Conservation (phyloP, 2,797 vertebrate species). For the Basileuterus tristriatus region DNA sequence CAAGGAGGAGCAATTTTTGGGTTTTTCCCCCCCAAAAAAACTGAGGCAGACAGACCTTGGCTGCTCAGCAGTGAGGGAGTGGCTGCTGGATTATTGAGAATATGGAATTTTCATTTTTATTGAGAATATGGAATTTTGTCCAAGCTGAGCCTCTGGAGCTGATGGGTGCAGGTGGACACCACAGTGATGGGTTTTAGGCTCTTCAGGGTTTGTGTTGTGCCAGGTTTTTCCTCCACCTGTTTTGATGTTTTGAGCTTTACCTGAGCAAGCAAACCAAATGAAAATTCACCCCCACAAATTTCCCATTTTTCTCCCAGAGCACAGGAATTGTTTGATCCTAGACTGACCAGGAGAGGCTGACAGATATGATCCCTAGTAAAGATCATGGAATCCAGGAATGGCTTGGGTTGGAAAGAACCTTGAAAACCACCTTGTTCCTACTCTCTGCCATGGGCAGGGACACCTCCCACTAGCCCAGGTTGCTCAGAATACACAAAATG, state of each 20-base stretch:
- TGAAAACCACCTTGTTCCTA: not conserved
- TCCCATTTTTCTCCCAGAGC: not conserved
- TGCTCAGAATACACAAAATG: not conserved
- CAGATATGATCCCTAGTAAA: not conserved
- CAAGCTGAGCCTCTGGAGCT: not conserved
- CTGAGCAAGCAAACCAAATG: not conserved
- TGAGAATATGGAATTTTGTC: not conserved
- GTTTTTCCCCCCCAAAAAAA: fast-evolving
- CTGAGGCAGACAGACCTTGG: not conserved
- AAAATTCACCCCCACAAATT: fast-evolving
- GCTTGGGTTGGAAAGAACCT: not conserved
- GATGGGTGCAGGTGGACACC: not conserved
- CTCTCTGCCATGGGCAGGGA: not conserved
- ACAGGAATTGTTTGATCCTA: not conserved
- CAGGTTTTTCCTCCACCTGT: not conserved
- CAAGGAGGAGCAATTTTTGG: not conserved
- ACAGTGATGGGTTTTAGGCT: not conserved
- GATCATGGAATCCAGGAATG: too few species aligned
- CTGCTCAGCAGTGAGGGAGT: not conserved
- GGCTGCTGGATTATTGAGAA: not conserved
- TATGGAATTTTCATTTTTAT: not conserved
- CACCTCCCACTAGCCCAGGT: not conserved
- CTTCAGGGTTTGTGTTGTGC: not conserved
- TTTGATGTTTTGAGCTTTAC: fast-evolving
- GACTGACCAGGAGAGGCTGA: not conserved